A percentile compares a stretch with the other conserved stretches of the same genome.
Evolutionary conservation across 2,888 invertebrate genomes (phyloP).

Genomic region (Rotaria magnacalcarata): DNA sequence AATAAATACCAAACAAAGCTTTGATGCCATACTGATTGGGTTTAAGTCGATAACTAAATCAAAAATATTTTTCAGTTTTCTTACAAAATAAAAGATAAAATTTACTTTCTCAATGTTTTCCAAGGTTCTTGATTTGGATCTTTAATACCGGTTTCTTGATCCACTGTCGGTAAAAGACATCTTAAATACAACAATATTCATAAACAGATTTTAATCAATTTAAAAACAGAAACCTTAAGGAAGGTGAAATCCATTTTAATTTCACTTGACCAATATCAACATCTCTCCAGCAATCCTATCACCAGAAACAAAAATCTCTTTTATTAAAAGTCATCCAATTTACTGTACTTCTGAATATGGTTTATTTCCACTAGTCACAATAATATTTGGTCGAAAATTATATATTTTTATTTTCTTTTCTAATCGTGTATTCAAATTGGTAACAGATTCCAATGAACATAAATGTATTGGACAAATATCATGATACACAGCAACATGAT

Average conservation of each 20-base stretch:
- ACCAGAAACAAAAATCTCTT: too few species aligned
- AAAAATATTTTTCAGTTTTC: not conserved
- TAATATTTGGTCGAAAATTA: slow-evolving; percentile 70
- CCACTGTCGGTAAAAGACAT: not conserved
- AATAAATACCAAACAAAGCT: not conserved
- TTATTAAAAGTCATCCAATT: too few species aligned
- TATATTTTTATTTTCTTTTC: slow-evolving; percentile 60
- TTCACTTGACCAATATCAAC: not conserved
- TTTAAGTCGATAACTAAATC: not conserved
- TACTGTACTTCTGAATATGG: too few species aligned
- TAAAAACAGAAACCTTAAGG: too few species aligned
- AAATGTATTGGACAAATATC: slow-evolving; percentile 70
- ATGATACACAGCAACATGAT: slow-evolving; percentile 55
- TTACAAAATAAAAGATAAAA: too few species aligned
- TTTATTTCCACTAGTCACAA: slow-evolving; percentile 51
- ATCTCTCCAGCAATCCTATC: not conserved
- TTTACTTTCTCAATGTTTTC: slow-evolving; percentile 34
- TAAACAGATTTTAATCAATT: too few species aligned
- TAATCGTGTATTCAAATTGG: slow-evolving; percentile 67
- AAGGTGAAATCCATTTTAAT: not conserved
- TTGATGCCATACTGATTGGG: not conserved
- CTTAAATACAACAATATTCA: not conserved
- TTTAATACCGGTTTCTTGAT: slow-evolving; percentile 22
- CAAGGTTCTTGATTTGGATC: not conserved
- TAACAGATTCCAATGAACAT: slow-evolving; percentile 68